A percentile compares a stretch with the other conserved stretches of the same genome.
phyloP scores from a whole-genome alignment of 2,113 vertebrate species.

The Podiceps cristatus region DNA sequence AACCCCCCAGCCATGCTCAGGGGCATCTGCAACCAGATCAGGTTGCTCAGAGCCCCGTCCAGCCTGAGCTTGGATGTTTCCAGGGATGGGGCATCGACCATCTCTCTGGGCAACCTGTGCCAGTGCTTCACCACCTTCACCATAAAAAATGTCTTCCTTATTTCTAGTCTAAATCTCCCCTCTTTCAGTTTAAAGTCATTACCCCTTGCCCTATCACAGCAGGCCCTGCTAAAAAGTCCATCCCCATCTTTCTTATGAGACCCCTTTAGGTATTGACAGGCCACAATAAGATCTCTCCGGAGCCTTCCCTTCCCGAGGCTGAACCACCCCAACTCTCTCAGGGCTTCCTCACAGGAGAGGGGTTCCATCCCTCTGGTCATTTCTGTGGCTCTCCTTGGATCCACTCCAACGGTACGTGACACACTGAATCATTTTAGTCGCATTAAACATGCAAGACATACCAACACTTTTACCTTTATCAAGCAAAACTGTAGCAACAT shows the following conservation, averaged over 20 bases:
- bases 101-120: not conserved
- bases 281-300: not conserved
- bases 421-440: not conserved
- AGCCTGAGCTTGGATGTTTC: not conserved
- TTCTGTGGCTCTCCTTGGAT: not conserved
- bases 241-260: not conserved
- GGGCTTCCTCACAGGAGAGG: not conserved
- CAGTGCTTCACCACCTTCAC: not conserved
- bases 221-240: not conserved
- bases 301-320: not conserved
- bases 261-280: not conserved
- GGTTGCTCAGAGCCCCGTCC: not conserved
- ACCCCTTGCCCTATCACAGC: fast-evolving
- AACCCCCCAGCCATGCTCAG: not conserved
- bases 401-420: not conserved
- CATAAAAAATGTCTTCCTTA: not conserved
- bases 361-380: not conserved
- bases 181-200: not conserved
- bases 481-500: not conserved
- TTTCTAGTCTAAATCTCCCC: not conserved
- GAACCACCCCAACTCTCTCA: not conserved
- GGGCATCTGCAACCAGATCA: not conserved
- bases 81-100: not conserved
- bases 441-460: not conserved
- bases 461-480: not conserved